phyloP scores from a whole-genome alignment of 2,797 vertebrate species.

The Gallinago nigripennis region DNA sequence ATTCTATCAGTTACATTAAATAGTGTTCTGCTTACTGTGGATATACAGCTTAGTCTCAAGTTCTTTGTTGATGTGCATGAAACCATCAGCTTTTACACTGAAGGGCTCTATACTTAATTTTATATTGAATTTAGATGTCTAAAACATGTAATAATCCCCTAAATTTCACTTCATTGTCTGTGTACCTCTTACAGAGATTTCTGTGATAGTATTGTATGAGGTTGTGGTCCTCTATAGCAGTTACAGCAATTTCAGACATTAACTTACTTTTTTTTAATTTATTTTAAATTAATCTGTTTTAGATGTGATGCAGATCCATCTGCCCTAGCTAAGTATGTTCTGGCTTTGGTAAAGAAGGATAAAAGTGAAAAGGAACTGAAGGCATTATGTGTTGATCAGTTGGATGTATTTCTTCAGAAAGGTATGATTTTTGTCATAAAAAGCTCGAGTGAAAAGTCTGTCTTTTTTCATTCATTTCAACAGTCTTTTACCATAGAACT shows the following conservation, averaged over 20 bases:
- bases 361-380: conserved; percentile 97
- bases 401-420: conserved; percentile 99
- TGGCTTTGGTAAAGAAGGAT: conserved; percentile 98
- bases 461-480: background rate
- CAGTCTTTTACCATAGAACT: background rate
- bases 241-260: background rate
- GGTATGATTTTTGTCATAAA: conserved; percentile 76
- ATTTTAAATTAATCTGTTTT: conserved; percentile 12
- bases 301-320: conserved; percentile 99
- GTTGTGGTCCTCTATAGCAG: background rate
- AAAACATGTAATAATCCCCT: background rate
- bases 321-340: conserved; percentile 97
- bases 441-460: background rate
- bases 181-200: background rate
- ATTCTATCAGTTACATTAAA: background rate
- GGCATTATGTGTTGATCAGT: conserved; percentile 96
- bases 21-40: background rate
- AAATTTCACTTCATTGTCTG: background rate
- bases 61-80: background rate
- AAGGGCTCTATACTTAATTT: background rate
- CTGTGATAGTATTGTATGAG: background rate
- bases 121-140: background rate
- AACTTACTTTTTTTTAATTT: background rate
- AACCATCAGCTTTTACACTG: background rate
- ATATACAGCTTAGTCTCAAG: background rate